Evolutionary conservation across 2,888 invertebrate genomes (phyloP).

Genomic region (Glyphotaelius pellucidus): DNA sequence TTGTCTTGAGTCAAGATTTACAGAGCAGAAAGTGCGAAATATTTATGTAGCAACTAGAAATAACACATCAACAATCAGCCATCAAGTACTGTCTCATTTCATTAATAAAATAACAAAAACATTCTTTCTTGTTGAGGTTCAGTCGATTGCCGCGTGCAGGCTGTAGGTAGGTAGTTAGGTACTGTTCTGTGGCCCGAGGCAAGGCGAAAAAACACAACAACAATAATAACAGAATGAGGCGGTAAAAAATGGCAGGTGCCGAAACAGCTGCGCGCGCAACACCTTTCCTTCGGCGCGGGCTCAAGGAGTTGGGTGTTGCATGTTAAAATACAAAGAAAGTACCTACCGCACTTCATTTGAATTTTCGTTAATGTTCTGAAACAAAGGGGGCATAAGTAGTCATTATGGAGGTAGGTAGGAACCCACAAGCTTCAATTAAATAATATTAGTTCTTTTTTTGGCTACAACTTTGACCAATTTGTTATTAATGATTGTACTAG

Average conservation of each 20-base stretch:
- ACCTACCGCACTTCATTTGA: constrained; percentile 5
- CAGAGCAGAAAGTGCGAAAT: not conserved
- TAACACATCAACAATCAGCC: not conserved
- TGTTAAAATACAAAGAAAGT: constrained; percentile 36
- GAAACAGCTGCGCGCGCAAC: constrained; percentile 61
- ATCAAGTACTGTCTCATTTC: not conserved
- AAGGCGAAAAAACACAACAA: constrained; percentile 41
- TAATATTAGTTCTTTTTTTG: not conserved
- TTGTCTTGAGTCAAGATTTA: not conserved
- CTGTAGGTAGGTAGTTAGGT: not conserved
- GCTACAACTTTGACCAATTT: not conserved
- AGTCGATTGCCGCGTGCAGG: constrained; percentile 2
- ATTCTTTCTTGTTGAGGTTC: not conserved
- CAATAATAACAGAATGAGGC: constrained; percentile 21
- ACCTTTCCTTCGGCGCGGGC: constrained; percentile 54
- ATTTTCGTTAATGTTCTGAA: constrained; percentile 33
- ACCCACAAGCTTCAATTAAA: not conserved
- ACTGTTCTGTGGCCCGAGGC: constrained; percentile 28
- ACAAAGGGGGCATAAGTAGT: not conserved
- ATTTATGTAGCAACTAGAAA: not conserved
- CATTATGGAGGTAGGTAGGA: not conserved
- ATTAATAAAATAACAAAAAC: not conserved
- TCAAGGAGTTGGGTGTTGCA: constrained; percentile 14
- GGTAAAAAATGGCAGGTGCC: constrained; percentile 62
- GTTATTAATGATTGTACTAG: not conserved